Conservation (phyloP, 2,113 vertebrate species). For the Mustela lutreola region DNA sequence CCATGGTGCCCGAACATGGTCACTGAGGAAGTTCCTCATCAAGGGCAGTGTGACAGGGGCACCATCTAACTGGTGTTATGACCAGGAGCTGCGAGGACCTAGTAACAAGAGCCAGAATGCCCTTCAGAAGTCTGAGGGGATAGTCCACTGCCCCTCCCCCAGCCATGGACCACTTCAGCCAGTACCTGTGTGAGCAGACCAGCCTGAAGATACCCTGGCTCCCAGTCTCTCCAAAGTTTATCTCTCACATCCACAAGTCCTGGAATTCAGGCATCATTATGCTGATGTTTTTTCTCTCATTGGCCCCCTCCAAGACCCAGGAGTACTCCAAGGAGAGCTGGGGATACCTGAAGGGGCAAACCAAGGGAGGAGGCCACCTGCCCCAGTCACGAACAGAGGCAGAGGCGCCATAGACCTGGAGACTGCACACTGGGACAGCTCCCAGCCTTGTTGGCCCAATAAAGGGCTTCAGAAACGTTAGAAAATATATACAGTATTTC, state of each 20-base stretch:
- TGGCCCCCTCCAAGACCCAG: constrained; percentile 90
- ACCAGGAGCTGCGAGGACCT: constrained; percentile 92
- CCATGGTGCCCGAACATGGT: constrained; percentile 66
- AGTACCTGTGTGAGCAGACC: constrained; percentile 92
- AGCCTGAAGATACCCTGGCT: constrained; percentile 85
- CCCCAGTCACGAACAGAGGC: fast-evolving
- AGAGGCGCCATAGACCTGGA: background rate
- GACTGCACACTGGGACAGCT: background rate
- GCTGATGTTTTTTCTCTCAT: constrained; percentile 91
- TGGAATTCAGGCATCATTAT: constrained; percentile 95
- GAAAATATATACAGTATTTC: background rate
- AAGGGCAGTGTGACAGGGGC: constrained; percentile 94
- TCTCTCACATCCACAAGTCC: constrained; percentile 89
- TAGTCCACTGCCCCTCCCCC: constrained; percentile 82
- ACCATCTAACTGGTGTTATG: constrained; percentile 92
- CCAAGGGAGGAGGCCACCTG: constrained; percentile 79
- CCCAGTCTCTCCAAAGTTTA: constrained; percentile 91
- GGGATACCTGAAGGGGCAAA: constrained; percentile 91
- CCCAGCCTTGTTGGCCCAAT: constrained; percentile 70
- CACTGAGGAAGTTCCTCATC: constrained; percentile 87
- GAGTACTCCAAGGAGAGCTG: constrained; percentile 90
- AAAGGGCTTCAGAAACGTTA: constrained; percentile 80
- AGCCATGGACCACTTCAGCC: constrained; percentile 92
- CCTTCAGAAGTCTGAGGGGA: constrained; percentile 89
- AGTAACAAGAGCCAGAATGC: constrained; percentile 90